These are phyloP conservation scores for Psammodynastes pulverulentus DNA, from an alignment of 2,113 vertebrate species.

Conservation along the genomic window DNA sequence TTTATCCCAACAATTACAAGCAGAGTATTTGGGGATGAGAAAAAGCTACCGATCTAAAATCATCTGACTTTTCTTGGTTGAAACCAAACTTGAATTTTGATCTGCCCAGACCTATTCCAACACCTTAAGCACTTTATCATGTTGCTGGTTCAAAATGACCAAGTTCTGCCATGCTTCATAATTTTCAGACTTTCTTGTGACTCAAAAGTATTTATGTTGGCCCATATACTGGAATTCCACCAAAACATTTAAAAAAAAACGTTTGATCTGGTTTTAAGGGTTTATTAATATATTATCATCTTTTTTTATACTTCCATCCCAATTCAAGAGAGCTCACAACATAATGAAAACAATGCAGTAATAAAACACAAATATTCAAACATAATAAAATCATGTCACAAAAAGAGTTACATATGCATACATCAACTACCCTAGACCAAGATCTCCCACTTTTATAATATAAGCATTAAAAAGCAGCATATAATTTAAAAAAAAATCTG, in stretches of 20 bases:
- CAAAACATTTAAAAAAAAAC: background rate
- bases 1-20: background rate
- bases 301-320: background rate
- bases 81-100: background rate
- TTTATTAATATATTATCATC: background rate
- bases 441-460: background rate
- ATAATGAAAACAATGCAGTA: background rate
- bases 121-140: background rate
- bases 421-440: background rate
- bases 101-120: background rate
- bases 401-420: background rate
- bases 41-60: background rate
- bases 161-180: background rate
- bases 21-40: background rate
- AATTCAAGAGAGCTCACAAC: background rate
- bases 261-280: background rate
- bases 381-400: background rate
- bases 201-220: background rate
- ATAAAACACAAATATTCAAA: background rate
- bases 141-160: background rate
- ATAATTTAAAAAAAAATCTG: background rate
- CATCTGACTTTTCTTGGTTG: background rate
- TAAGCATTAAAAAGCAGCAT: background rate
- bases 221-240: background rate
- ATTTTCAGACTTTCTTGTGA: background rate